phyloP scores from a whole-genome alignment of 2,113 vertebrate species.

The Hemicordylus capensis region DNA sequence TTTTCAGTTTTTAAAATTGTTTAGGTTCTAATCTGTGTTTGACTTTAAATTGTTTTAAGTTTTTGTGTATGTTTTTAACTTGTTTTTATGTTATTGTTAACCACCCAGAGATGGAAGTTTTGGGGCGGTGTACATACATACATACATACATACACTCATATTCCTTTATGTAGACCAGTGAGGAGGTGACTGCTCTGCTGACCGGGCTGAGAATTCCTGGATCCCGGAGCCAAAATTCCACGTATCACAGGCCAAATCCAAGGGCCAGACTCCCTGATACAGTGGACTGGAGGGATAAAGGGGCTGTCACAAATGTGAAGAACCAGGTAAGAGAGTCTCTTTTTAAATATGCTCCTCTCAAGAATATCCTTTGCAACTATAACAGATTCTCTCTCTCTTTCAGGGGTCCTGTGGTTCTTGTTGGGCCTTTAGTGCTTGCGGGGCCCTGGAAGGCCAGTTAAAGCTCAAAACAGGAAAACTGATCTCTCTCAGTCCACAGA shows the following conservation, averaged over 20 bases:
- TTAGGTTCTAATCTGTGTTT: no score
- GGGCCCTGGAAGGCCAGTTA: conserved; percentile 85
- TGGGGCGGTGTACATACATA: no score
- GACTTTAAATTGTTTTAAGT: no score
- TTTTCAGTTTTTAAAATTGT: no score
- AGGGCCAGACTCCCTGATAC: conserved; percentile 59
- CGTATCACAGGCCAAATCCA: conserved; percentile 38
- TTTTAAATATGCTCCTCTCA: background rate
- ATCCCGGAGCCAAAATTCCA: conserved; percentile 21
- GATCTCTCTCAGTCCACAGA: conserved; percentile 84
- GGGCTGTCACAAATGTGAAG: conserved; percentile 80
- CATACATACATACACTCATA: no score
- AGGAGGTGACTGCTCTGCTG: conserved; percentile 78
- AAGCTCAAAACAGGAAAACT: conserved; percentile 76
- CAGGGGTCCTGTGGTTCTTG: conserved; percentile 84
- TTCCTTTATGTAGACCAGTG: conserved; percentile 73
- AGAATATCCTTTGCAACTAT: background rate
- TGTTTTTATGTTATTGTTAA: no score
- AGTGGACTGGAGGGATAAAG: conserved; percentile 82
- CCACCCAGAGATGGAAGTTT: no score
- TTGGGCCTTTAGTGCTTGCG: conserved; percentile 88
- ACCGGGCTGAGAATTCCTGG: conserved; percentile 70
- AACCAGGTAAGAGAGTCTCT: conserved; percentile 75
- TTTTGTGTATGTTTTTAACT: no score
- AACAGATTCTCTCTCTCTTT: background rate